These are phyloP conservation scores for Gymnobelideus leadbeateri DNA, from an alignment of 2,113 vertebrate genomes.

Conservation along the genomic window DNA sequence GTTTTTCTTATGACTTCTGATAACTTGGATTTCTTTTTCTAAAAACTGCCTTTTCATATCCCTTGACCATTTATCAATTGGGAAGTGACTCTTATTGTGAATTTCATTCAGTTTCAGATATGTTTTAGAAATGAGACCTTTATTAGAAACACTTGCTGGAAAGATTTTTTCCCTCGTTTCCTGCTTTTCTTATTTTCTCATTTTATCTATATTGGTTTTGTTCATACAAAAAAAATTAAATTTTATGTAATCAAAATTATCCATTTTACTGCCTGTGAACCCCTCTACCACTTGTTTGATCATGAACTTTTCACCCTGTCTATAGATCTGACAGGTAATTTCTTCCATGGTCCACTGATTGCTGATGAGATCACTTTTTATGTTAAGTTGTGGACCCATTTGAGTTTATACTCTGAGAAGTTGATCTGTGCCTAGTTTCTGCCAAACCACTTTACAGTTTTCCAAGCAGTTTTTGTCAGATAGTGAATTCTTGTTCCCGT, in stretches of 20 bases:
- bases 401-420: not conserved
- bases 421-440: not conserved
- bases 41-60: too few relatives aligned
- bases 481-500: not conserved
- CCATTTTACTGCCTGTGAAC: not conserved
- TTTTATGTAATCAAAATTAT: not conserved
- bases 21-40: too few relatives aligned
- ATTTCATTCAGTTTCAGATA: too few relatives aligned
- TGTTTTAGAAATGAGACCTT: too few relatives aligned
- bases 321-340: not conserved
- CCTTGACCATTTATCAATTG: too few relatives aligned
- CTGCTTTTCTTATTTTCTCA: not conserved
- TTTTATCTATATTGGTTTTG: too few relatives aligned
- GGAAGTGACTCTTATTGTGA: too few relatives aligned
- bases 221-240: not conserved
- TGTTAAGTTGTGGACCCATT: not conserved
- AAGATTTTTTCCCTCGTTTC: not conserved
- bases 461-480: not conserved
- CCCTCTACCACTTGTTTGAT: not conserved
- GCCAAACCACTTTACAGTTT: not conserved
- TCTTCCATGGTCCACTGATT: not conserved
- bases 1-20: too few relatives aligned
- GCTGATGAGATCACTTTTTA: not conserved
- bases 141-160: too few relatives aligned
- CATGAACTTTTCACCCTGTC: not conserved